Base-by-base conservation (phyloP, 2,113 vertebrate species). In the Pedionomus torquatus region DNA sequence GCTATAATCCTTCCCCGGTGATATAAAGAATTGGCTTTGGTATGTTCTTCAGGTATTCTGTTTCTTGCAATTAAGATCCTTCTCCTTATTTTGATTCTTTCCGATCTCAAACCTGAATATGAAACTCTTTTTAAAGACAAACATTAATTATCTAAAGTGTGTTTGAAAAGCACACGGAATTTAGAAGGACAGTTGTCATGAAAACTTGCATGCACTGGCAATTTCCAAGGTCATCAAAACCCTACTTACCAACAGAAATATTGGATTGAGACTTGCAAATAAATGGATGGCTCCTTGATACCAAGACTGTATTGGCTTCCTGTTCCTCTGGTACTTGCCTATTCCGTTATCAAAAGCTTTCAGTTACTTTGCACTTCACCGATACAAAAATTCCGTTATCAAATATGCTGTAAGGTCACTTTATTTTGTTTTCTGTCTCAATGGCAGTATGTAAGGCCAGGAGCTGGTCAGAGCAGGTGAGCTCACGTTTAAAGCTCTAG, bases 341-440 rank as follows among this genome's bases (percentile, higher is more conserved):
- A 17, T 63, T 89, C 39, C 57, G 54, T 86, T 93, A 71, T 77
- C 92, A 85, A 25, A 90, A 52, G 16, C 71, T 75, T 95, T 79
- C 93, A 39, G 46, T 95, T 90, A 69, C 85, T 77, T 81, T 97
- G 57, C 90, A 89, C 77, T 96, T 95, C 83, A 91, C 86, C 39
- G 87, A 61, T 91, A 66, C 49, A 93, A 94, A 93, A 90, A 71
- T 96, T 97, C 88, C 58, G 7, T 84, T 91, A 30, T 25, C 41
- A 66, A 81, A 60, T 66, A 87, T 71, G 68, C 84, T 87, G 83
- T 21, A 84, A 92, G 79, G 93, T 97, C 90, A 94, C 87, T 97
- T 96, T 80, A 49, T 89, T 97, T 96, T 95, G 71, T 82, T 79
- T 84, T 89, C 55, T 78, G 33, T 83, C 60, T 93, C 69, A 84